Conservation (phyloP, 2,888 invertebrate genomes). For the Pomacea canaliculata region DNA sequence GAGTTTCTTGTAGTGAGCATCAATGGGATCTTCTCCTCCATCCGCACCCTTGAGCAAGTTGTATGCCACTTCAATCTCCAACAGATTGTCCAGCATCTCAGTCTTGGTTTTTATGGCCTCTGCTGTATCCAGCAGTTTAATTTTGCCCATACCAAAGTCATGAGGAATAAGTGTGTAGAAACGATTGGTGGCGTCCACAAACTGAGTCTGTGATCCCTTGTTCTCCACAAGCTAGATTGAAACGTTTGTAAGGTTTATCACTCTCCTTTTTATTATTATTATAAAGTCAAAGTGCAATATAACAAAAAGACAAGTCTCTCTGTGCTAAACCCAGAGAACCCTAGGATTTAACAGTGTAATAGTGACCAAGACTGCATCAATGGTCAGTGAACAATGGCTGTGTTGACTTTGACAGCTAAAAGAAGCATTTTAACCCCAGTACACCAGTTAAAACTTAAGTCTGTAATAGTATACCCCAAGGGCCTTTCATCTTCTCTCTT, state of each 20-base stretch:
- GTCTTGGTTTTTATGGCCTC: conserved; percentile 80
- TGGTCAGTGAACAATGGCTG: no score
- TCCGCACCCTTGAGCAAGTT: conserved; percentile 79
- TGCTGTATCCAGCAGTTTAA: conserved; percentile 83
- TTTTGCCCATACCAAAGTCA: conserved; percentile 87
- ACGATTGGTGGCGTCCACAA: conserved; percentile 89
- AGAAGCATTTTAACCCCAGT: no score
- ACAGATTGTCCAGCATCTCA: conserved; percentile 90
- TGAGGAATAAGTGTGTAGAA: conserved; percentile 98
- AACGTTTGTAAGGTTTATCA: not conserved
- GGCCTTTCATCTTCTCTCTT: no score
- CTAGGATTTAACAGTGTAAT: not conserved
- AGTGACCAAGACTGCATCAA: no score
- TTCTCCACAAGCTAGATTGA: conserved; percentile 59
- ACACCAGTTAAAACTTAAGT: no score
- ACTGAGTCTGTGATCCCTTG: conserved; percentile 70
- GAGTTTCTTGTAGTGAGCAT: conserved; percentile 88
- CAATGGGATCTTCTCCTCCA: conserved; percentile 77
- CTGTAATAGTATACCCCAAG: no score
- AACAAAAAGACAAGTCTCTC: not conserved
- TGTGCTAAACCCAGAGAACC: not conserved
- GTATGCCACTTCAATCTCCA: conserved; percentile 97
- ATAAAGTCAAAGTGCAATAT: not conserved
- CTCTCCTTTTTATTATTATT: not conserved
- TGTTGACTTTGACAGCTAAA: no score